Percentiles rank a stretch among this genome's conserved stretches.
phyloP scores from a whole-genome alignment of 2,113 vertebrate species.

The Hemichromis elongatus region DNA sequence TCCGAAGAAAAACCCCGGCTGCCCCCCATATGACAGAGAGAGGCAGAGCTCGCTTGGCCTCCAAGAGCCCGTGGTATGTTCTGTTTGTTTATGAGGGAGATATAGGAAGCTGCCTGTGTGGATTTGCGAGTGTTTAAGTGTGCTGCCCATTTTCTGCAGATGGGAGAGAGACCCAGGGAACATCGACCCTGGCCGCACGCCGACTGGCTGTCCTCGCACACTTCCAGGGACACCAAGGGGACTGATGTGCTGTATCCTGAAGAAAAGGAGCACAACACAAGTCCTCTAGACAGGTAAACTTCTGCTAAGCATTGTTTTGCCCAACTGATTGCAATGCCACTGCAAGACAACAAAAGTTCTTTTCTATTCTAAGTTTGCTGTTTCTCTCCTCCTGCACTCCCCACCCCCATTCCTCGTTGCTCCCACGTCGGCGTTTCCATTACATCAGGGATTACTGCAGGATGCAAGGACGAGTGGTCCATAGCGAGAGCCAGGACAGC shows the following conservation, averaged over 20 bases:
- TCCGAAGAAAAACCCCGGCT: background rate
- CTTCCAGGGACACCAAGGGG: slow-evolving; percentile 59
- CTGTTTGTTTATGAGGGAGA: background rate
- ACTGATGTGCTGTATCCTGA: slow-evolving; percentile 79
- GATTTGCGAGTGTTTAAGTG: background rate
- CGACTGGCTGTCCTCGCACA: slow-evolving; percentile 45
- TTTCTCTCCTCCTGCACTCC: background rate
- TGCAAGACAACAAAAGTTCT: background rate
- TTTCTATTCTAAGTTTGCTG: background rate
- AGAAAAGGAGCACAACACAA: slow-evolving; percentile 64
- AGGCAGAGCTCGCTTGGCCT: slow-evolving; percentile 43
- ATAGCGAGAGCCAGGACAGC: slow-evolving; percentile 74
- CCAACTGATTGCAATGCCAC: background rate
- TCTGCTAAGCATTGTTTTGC: fast-evolving
- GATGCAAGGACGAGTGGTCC: slow-evolving; percentile 59
- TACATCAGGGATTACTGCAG: slow-evolving; percentile 75
- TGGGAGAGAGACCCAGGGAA: slow-evolving; percentile 30
- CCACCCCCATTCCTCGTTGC: background rate
- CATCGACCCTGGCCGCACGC: slow-evolving; percentile 7
- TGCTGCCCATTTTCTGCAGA: background rate
- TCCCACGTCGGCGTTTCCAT: background rate
- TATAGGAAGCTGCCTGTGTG: fast-evolving
- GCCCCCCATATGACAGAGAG: background rate
- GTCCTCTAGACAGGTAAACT: slow-evolving; percentile 67
- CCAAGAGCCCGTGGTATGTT: slow-evolving; percentile 21